Evolutionary conservation across 2,888 invertebrate genomes (phyloP), one percentile per base, ranked within the genome.

Genomic region (Drosophila paramelanica): DNA sequence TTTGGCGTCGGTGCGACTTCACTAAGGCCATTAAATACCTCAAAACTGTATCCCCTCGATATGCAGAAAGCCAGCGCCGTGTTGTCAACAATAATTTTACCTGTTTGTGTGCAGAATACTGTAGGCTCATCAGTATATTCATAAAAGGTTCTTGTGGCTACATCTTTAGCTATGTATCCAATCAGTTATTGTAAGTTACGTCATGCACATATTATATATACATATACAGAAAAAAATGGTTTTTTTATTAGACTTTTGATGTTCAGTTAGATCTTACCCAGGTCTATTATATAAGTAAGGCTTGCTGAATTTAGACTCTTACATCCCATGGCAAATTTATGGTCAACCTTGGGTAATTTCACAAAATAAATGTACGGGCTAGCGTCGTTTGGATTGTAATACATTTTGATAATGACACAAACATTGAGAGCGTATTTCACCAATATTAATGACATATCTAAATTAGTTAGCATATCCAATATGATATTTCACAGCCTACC

Each of bases 41-140:
- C 61, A 52, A 69, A 69, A 3, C 38, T 17, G 47, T 47, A 69
- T 49, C 69, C 69, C 6, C 13, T 56, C 14, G 69, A 69, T 47
- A 69, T 47, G 13, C 69, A 69, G 25, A 49, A 52, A 0, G 62
- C 8, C 10, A 69, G 20, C 4, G 69, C 50, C 3, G 38, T 56
- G n/a, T 69, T 51, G 39, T 69, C 69, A 11, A 51, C 11, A 25
- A 69, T 39, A 5, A 69, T 62, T 56, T 56, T 69, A 2, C 43
- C 39, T 1, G 57, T 36, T 4, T 69, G 69, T 20, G 10, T 1
- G n/a, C 69, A 69, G 25, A 46, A 68, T 6, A 69, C n/a, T 2
- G 33, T 1, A 0, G 69, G 69, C 5, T 69, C 69, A 1, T 69
- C 56, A 1, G 41, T 51, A 23, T 56, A 69, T 5, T 23, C 2